Evolutionary conservation across 2,113 vertebrate genomes (phyloP).

Genomic region (Tragelaphus buxtoni): DNA sequence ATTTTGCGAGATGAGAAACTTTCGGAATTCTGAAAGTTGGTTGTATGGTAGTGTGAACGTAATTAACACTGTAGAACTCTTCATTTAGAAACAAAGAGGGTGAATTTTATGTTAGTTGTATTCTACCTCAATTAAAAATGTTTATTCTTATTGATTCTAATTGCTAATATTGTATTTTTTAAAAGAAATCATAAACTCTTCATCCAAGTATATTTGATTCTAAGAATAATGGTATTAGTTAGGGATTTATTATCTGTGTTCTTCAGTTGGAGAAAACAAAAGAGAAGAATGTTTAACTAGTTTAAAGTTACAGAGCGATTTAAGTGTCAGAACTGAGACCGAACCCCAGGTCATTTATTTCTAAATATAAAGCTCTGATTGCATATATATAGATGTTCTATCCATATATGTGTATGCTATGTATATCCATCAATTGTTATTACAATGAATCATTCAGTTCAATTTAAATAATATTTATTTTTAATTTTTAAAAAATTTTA

Average conservation of each 20-base stretch:
- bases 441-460: background rate
- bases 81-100: background rate
- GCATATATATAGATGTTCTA: background rate
- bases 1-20: background rate
- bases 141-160: background rate
- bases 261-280: background rate
- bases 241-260: background rate
- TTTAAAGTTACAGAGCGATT: background rate
- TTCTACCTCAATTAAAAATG: background rate
- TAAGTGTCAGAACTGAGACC: background rate
- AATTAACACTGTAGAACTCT: background rate
- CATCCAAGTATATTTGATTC: background rate
- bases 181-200: background rate
- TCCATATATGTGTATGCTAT: background rate
- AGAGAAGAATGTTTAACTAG: background rate
- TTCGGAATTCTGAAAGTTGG: background rate
- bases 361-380: background rate
- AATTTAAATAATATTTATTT: background rate
- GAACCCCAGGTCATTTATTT: background rate
- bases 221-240: background rate
- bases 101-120: background rate
- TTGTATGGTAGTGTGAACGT: background rate
- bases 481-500: background rate
- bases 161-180: background rate
- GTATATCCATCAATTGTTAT: no score